Evolutionary conservation across 2,888 invertebrate species (phyloP), one percentile per base, ranked within the genome.

Genomic region (Drosophila atripex): DNA sequence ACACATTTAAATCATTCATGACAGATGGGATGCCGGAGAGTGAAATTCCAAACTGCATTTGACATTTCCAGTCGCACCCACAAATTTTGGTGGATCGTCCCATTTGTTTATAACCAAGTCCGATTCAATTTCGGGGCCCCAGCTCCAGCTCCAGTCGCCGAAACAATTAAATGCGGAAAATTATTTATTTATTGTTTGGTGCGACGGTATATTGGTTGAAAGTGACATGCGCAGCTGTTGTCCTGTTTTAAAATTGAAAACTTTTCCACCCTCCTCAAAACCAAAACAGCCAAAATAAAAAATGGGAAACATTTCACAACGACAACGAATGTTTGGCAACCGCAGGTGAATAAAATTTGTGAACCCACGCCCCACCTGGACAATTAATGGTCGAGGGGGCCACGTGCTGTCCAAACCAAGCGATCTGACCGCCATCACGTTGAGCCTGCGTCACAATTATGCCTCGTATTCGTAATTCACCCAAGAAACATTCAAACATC

Each of bases 1-100:
- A 73, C 64, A 52, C 61, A 72, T 66, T 72, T 73, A 71, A 84
- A 85, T 78, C 78, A 84, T 74, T 71, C 71, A 78, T 77, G 72
- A 75, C 75, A 76, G 65, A 52, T 57, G 68, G 49, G n/a, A 57
- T 3, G 32, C 32, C 38, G 57, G 25, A 25, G 23, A 49, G 23
- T 50, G 49, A 32, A 69, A 69, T 51, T 50, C 35, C 51, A 43
- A 43, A 66, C 46, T 60, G 53, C 32, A 51, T 35, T 54, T 65
- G 64, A 65, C 64, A 65, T 61, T 54, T 54, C n/a, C 12, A 43
- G 21, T 43, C 5, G 43, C 43, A 43, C 43, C 6, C 18, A n/a
- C 59, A 46, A 38, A 52, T 51, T 51, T 46, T 46, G 21, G 46
- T 11, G 35, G 55, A 18, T 45, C 7, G 16, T 6, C 16, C 66